A percentile compares a stretch with the other conserved stretches of the same genome.
Evolutionary conservation across 1,140 invertebrate species (phyloP).

Genomic region (Caenorhabditis elegans): WBcel235 BX284603.4:1870001-1870500

Average conservation of each 20-base stretch:
- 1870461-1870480: slow-evolving; percentile 13
- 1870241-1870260: slow-evolving; percentile 44
- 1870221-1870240: neutral
- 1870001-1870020: too few species aligned
- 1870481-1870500: neutral
- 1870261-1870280: slow-evolving; percentile 47
- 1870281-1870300: slow-evolving; percentile 45
- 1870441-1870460: slow-evolving; percentile 42
- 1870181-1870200: too few species aligned
- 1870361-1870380: too few species aligned
- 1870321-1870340: slow-evolving; percentile 49
- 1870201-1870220: too few species aligned
- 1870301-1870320: slow-evolving; percentile 52
- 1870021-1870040: too few species aligned
- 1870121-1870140: too few species aligned
- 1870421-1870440: slow-evolving; percentile 40
- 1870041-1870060: too few species aligned
- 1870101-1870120: too few species aligned
- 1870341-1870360: neutral
- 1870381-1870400: slow-evolving; percentile 47
- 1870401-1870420: slow-evolving; percentile 45
- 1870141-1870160: too few species aligned
- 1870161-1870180: too few species aligned
- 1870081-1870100: too few species aligned
- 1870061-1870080: too few species aligned